Percentiles rank a stretch among this genome's conserved stretches.
These are phyloP conservation scores for Ciconia boyciana DNA, from an alignment of 2,113 vertebrate genomes.

Conservation along the genomic window DNA sequence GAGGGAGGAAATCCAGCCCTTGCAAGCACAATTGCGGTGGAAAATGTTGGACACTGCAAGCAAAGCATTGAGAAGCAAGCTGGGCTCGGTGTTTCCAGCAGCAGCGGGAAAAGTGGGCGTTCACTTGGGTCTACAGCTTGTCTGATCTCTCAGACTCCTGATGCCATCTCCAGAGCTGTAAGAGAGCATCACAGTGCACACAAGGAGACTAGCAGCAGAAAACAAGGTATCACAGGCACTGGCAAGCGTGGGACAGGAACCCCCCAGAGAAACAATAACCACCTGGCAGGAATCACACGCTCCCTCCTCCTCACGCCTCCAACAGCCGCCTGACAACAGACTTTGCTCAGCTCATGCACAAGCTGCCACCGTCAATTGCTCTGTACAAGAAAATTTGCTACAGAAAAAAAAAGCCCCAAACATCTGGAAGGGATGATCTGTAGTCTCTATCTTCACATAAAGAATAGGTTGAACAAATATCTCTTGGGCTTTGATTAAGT, in stretches of 20 bases:
- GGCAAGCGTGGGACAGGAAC: not conserved
- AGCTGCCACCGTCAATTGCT: not conserved
- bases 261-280: not conserved
- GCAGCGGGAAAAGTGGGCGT: not conserved
- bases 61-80: not conserved
- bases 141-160: not conserved
- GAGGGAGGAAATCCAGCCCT: not conserved
- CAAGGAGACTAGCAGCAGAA: not conserved
- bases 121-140: not conserved
- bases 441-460: not conserved
- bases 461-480: not conserved
- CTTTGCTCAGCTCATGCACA: not conserved
- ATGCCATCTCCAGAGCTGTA: fast-evolving
- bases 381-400: not conserved
- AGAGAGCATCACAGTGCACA: not conserved
- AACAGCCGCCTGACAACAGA: not conserved
- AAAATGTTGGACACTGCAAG: not conserved
- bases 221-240: not conserved
- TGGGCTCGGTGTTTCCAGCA: not conserved
- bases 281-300: not conserved
- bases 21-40: not conserved
- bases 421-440: not conserved
- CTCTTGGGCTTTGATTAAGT: not conserved
- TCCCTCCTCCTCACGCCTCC: not conserved
- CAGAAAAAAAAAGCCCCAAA: not conserved